These are phyloP conservation scores for Bufo bufo DNA, from an alignment of 2,113 vertebrate species.

Conservation along the genomic window DNA sequence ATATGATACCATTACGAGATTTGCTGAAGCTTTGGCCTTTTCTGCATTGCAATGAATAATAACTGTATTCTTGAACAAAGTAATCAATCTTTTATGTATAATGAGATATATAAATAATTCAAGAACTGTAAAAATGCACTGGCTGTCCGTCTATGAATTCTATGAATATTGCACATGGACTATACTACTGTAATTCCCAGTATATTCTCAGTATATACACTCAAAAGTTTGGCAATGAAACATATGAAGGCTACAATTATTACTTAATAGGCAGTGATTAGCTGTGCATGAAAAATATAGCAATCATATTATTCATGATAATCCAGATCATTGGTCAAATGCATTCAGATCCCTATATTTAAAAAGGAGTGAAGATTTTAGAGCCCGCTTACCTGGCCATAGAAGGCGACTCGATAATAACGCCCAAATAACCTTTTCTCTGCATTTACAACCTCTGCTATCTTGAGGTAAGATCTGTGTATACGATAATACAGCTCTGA, in stretches of 20 bases:
- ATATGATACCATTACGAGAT: too few relatives aligned
- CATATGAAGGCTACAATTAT: background rate
- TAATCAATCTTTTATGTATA: slow-evolving; percentile 31
- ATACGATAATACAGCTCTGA: slow-evolving; percentile 97
- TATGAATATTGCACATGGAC: background rate
- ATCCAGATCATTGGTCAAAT: background rate
- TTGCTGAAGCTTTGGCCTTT: background rate
- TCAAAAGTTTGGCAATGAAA: background rate
- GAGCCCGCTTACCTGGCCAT: slow-evolving; percentile 85
- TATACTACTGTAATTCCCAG: background rate
- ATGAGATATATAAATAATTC: slow-evolving; percentile 34
- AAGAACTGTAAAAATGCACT: slow-evolving; percentile 27
- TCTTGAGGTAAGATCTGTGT: slow-evolving; percentile 94
- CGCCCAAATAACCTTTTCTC: slow-evolving; percentile 95
- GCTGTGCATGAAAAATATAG: background rate
- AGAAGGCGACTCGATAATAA: slow-evolving; percentile 96
- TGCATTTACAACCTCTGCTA: slow-evolving; percentile 94
- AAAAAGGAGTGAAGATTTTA: background rate
- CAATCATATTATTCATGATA: background rate
- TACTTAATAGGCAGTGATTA: background rate
- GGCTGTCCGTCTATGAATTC: slow-evolving; percentile 12
- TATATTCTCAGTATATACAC: background rate
- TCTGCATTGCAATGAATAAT: background rate
- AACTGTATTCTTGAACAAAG: background rate
- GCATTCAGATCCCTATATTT: background rate